A percentile compares a stretch with the other conserved stretches of the same genome.
Conservation (phyloP, 2,888 invertebrate genomes). For the Spicauda simplicius region DNA sequence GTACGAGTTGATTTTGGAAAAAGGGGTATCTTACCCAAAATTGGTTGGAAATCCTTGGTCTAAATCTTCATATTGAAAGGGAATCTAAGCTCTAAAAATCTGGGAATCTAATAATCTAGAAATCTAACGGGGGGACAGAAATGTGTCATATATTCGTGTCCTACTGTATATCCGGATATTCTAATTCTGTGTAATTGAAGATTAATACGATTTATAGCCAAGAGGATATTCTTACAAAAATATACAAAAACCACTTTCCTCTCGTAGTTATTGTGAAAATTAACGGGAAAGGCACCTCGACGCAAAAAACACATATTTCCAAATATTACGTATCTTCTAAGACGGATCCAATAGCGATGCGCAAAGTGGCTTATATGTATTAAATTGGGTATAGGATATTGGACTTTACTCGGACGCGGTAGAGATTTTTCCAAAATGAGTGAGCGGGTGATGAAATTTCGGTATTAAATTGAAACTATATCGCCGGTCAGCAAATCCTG, state of each 20-base stretch:
- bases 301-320: conserved; percentile 32
- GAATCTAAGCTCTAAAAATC: no score
- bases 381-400: conserved; percentile 45
- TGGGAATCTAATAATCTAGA: no score
- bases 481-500: conserved; percentile 84
- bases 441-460: conserved; percentile 73
- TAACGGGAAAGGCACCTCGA: conserved; percentile 11
- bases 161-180: no score
- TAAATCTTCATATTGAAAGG: no score
- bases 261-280: conserved; percentile 21
- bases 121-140: no score
- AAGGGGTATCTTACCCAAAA: no score
- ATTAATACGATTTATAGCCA: no score
- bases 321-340: conserved; percentile 33
- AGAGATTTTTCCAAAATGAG: conserved; percentile 57
- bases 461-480: conserved; percentile 84
- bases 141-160: no score
- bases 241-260: neutral
- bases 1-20: no score
- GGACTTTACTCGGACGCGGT: conserved; percentile 47
- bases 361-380: conserved; percentile 50
- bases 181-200: no score
- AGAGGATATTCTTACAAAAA: neutral
- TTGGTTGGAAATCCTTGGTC: no score
- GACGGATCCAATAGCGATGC: conserved; percentile 46